Evolutionary conservation across 2,888 invertebrate genomes (phyloP).

Genomic region (Latrodectus hesperus): DNA sequence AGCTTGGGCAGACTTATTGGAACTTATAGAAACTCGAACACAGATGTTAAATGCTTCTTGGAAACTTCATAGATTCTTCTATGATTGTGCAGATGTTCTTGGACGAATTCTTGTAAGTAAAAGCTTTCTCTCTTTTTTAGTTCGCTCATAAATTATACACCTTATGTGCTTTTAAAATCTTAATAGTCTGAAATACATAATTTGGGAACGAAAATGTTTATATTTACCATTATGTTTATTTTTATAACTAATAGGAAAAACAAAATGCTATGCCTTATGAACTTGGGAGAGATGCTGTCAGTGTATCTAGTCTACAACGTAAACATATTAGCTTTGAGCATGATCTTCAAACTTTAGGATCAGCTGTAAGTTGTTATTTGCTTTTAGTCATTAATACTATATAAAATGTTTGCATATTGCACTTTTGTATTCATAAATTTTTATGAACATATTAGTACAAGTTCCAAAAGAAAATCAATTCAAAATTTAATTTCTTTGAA

Average conservation of each 20-base stretch:
- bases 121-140: background rate
- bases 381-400: too few relatives aligned
- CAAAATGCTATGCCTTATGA: constrained; percentile 97
- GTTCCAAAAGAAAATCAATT: too few relatives aligned
- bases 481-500: too few relatives aligned
- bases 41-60: constrained; percentile 93
- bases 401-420: too few relatives aligned
- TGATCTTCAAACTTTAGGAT: constrained; percentile 94
- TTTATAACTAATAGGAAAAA: constrained; percentile 81
- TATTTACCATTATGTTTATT: background rate
- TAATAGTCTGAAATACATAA: background rate
- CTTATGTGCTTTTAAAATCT: background rate
- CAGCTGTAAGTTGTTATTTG: constrained; percentile 79
- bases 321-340: constrained; percentile 98
- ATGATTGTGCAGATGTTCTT: constrained; percentile 97
- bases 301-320: constrained; percentile 93
- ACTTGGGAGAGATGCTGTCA: constrained; percentile 96
- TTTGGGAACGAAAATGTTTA: too few relatives aligned
- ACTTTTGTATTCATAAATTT: too few relatives aligned
- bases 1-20: constrained; percentile 98
- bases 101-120: constrained; percentile 84
- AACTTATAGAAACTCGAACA: constrained; percentile 93
- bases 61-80: constrained; percentile 99
- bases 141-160: background rate
- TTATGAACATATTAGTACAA: too few relatives aligned